Base-by-base conservation (phyloP, 2,797 vertebrate genomes). In the Ceryle rudis region DNA sequence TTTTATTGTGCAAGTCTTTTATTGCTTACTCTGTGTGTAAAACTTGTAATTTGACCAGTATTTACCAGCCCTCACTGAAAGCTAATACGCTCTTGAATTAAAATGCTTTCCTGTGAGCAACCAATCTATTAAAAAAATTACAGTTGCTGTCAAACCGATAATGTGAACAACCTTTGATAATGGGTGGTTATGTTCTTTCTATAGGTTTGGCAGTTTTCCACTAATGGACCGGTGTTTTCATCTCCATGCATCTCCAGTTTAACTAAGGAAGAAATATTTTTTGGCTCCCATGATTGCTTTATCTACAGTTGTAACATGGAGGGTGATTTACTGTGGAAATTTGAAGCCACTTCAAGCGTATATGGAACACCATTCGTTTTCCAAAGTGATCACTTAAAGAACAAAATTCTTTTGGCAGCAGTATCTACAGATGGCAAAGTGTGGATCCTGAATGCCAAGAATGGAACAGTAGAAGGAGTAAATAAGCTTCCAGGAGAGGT, bases 201-300 rank as follows among this genome's bases (percentile, higher is more conserved):
- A 41, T 95, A 99, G 99, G 96, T 98, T 83, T 99, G 99, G 99
- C 97, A 98, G 60, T 99, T 99, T 91, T 61, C 96, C 71, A 98
- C 99, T 7, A 91, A 97, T 31, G 99, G 98, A 21, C 99, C 99
- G 0, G 98, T 99, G 88, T 99, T 99, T 98, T 99, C 99, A 28
- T 99, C 99, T 9, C 99, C 99, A 0, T 99, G 99, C 81, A 66
- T 98, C 86, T 98, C 98, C 25, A 85, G 94, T 47, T 97, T 97
- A 95, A 89, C 96, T 41, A 82, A 94, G 78, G 98, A 98, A 93
- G 95, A 97, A 88, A 52, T 99, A 81, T 97, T 98, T 96, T 99
- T 99, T 95, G 99, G 99, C 60, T 99, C 99, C 86, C 99, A 99
- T 6, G 99, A 99, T 46, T 90, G 97, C 65, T 97, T 93, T 82